phyloP scores from a whole-genome alignment of 2,797 vertebrate genomes.

The Sphaeramia orbicularis region DNA sequence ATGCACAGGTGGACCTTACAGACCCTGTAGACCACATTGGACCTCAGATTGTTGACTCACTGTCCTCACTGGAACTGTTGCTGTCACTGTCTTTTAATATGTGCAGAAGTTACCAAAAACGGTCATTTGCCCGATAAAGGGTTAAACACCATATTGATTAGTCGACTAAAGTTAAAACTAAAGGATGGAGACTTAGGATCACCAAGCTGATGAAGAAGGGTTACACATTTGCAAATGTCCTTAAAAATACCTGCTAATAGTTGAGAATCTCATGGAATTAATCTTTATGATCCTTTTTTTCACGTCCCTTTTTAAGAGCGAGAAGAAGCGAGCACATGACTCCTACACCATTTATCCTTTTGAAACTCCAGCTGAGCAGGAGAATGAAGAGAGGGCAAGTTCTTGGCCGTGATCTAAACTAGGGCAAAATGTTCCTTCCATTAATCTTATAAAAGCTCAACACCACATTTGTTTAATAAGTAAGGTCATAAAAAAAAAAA shows the following conservation, averaged over 20 bases:
- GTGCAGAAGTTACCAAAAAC: too few species aligned
- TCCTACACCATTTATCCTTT: slow-evolving; percentile 26
- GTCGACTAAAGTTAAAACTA: not conserved
- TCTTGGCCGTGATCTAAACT: not conserved
- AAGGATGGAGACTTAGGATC: not conserved
- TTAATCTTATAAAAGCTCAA: too few species aligned
- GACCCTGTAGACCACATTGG: too few species aligned
- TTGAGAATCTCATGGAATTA: slow-evolving; percentile 19
- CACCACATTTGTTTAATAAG: too few species aligned
- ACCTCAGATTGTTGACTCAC: too few species aligned
- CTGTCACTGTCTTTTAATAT: too few species aligned
- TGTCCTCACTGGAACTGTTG: too few species aligned
- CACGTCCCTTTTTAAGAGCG: slow-evolving; percentile 17
- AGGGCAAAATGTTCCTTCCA: not conserved
- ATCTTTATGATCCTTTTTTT: slow-evolving; percentile 24
- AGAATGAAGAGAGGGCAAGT: slow-evolving; percentile 2
- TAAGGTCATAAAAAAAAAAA: not conserved
- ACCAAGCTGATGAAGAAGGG: slow-evolving; percentile 1
- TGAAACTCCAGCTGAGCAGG: slow-evolving; percentile 24
- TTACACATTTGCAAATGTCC: not conserved
- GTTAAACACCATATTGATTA: not conserved
- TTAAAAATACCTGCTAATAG: not conserved
- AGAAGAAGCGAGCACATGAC: slow-evolving; percentile 2
- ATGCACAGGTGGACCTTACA: too few species aligned
- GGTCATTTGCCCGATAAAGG: too few species aligned